These are phyloP conservation scores for Ophonus ardosiacus DNA, from an alignment of 2,888 invertebrate genomes.

Conservation along the genomic window DNA sequence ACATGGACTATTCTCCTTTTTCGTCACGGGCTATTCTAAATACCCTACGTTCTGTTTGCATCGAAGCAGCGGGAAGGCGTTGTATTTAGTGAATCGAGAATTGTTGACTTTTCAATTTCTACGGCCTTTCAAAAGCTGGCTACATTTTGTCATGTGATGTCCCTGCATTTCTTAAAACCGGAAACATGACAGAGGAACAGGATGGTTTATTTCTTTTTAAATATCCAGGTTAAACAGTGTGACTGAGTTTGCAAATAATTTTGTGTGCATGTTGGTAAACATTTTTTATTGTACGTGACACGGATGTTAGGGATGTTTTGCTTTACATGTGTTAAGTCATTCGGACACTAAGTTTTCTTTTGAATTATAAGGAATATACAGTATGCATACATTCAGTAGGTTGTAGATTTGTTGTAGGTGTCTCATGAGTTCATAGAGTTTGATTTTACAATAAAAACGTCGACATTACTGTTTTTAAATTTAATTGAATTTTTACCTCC, in stretches of 20 bases:
- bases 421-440: no score
- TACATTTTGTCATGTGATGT: conserved; percentile 16
- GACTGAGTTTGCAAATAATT: conserved; percentile 44
- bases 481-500: no score
- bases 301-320: conserved; percentile 8
- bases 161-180: conserved; percentile 57
- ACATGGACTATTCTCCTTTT: conserved; percentile 32
- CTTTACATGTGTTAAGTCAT: conserved; percentile 11
- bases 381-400: neutral
- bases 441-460: no score
- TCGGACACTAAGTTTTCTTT: conserved; percentile 1
- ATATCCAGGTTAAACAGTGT: conserved; percentile 42
- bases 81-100: conserved; percentile 50
- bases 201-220: conserved; percentile 44
- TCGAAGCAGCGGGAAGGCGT: conserved; percentile 42
- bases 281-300: conserved; percentile 37
- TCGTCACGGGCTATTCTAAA: conserved; percentile 42
- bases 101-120: conserved; percentile 64
- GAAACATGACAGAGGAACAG: conserved; percentile 41
- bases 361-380: neutral
- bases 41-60: conserved; percentile 27
- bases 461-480: no score
- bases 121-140: conserved; percentile 46
- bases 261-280: conserved; percentile 36
- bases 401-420: no score